Evolutionary conservation across 2,888 invertebrate species (phyloP), one percentile per base, ranked within the genome.

Genomic region (Nymphalis c-album): DNA sequence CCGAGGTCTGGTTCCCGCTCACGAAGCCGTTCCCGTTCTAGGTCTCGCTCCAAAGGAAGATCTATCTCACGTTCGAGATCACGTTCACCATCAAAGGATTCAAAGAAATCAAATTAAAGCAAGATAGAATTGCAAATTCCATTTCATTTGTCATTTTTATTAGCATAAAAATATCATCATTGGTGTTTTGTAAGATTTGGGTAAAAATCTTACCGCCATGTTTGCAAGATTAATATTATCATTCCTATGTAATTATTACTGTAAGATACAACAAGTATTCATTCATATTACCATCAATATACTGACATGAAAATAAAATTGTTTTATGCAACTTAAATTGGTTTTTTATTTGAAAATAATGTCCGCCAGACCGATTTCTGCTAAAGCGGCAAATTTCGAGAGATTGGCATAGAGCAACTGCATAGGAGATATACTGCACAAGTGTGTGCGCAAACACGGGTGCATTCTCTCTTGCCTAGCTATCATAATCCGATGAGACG

Each of bases 1-100:
- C 80, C 93, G 71, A 91, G 91, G 71, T 93, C 93, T 1, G 92
- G 93, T 50, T 93, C 93, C 7, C 90, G 92, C 70, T 85, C 85
- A 7, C 86, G 91, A 75, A 87, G 88, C 74, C 92, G 92, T 75
- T 87, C 87, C 74, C 89, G 93, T 70, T 91, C 92, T n/a, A 90
- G 91, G 73, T 91, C 93, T n/a, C 91, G 92, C 74, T 92, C 92
- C 73, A 91, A 90, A 81, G 89, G 87, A 67, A 86, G 92, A 68
- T 93, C 93, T 26, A 86, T 90, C 84, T 91, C 92, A 53, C 87
- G 92, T 26, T 91, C 91, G 63, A 84, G 92, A 77, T 92, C 92
- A 71, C 88, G 92, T 64, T 92, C 92, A 62, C 88, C 88, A 75
- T 91, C 91, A 75, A 92, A 91, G 82, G 91, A 91, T 73, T 92